Evolutionary conservation across 2,888 invertebrate genomes (phyloP), one percentile per base, ranked within the genome.

Genomic region (Oconnorella tubifera): DNA sequence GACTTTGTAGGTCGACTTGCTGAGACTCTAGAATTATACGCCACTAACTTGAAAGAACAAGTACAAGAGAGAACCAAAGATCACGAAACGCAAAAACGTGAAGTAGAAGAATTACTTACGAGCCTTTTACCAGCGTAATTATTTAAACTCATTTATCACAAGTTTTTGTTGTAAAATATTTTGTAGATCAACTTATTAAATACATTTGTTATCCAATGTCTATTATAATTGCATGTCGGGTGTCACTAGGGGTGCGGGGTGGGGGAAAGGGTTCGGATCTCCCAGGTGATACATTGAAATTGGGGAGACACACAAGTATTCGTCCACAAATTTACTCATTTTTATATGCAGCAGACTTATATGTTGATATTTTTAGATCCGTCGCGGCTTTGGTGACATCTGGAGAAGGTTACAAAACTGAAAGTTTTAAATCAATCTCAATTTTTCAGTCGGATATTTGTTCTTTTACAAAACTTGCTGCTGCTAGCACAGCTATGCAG

Each of bases 41-140:
- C 68, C 3, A 50, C 59, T 33, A 49, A 68, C 32, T 56, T 68
- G 33, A 65, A 68, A 55, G 60, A 56, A 3, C 56, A 62, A 23
- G 66, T 68, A 25, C 51, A 59, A 23, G 63, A 63, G 29, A 61
- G 68, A 49, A 66, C 65, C 4, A 50, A 32, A 3, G 59, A 68
- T 51, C 59, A 66, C 19, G 48, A 66, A 25, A 61, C 63, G 48
- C 77, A 79, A 66, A 73, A 76, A 63, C 75, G 74, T 66, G 70
- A 77, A n/a, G 75, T 78, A 0, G 77, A 79, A 61, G 70, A 71
- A 1, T 63, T 78, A 29, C 68, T 79, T 6, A 76, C 77, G 59
- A 78, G 77, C 68, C 77, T 79, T 77, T 64, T 79, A 33, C 79
- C 79, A 1, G 75, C 75, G 62, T 73, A 73, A 3, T 4, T 27